Evolutionary conservation across 2,888 invertebrate species (phyloP), one percentile per base, ranked within the genome.

Genomic region (Polydrusus cervinus): DNA sequence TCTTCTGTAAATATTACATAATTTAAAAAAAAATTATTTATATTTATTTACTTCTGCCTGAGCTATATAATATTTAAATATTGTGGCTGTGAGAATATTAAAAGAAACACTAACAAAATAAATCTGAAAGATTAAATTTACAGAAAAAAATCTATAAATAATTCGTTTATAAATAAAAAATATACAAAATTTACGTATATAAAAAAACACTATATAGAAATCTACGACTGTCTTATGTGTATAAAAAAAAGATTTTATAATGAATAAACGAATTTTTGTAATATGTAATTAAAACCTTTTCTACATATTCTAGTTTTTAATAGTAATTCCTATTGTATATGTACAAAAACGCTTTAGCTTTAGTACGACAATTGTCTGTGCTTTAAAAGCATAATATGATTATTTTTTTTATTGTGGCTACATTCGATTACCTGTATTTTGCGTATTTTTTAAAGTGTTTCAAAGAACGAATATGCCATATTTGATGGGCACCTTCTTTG

Each of bases 51-150:
- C 6, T 14, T 25, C 45, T 55, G 71, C 40, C 57, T 71, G 64
- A 57, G 55, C 47, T 65, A 65, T 65, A 38, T 65, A 47, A 57
- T 45, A 47, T 53, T 66, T 71, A 65, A 57, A 55, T 47, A 68
- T 71, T 57, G 65, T 65, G 71, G 71, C 71, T 71, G 71, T 71
- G 71, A 71, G 10, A 34, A 34, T 34, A 34, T 34, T 34, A 10
- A 62, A 7, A 30, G 34, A 43, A 55, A 30, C 53, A 8, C 20
- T 34, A 34, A 57, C 14, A 57, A 14, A 1, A 14, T 34, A 34
- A 57, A 57, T 16, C 34, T 10, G 16, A 34, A 57, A 14, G 20
- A 34, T 16, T 55, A 55, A 55, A 55, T 9, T 34, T 14, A 14
- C 2, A 60, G 47, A 30, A 53, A 8, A 14, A 38, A 55, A 55